Evolutionary conservation across 2,797 vertebrate genomes (phyloP).

Genomic region (Gallinago stenura): DNA sequence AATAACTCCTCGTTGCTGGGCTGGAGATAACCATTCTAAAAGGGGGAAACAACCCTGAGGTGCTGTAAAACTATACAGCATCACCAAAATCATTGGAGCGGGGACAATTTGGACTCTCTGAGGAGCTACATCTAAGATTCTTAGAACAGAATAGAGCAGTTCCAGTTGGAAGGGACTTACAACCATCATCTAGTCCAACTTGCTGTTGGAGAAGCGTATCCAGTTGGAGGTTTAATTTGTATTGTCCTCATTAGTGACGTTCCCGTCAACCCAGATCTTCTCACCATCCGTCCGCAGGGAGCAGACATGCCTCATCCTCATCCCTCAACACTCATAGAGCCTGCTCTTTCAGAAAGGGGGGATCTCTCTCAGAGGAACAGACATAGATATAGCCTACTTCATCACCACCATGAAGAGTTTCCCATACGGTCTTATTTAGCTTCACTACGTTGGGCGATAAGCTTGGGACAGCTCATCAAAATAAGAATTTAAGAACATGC

Average conservation of each 20-base stretch:
- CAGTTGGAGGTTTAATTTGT: not conserved
- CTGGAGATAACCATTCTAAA: not conserved
- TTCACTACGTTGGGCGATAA: not conserved
- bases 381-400: not conserved
- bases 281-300: not conserved
- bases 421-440: not conserved
- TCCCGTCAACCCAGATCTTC: not conserved
- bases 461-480: not conserved
- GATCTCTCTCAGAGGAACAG: not conserved
- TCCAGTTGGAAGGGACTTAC: not conserved
- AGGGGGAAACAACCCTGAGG: not conserved
- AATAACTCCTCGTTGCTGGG: not conserved
- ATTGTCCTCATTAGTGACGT: not conserved
- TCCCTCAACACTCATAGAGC: not conserved
- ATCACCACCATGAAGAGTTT: not conserved
- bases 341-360: not conserved
- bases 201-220: not conserved
- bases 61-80: not conserved
- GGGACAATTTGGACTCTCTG: not conserved
- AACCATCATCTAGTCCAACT: not conserved
- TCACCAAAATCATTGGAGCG: not conserved
- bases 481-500: not conserved
- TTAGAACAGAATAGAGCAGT: not conserved
- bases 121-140: not conserved
- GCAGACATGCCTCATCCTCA: not conserved